Base-by-base conservation (phyloP, 1,140 invertebrate genomes). In the Mamestra configurata region DNA sequence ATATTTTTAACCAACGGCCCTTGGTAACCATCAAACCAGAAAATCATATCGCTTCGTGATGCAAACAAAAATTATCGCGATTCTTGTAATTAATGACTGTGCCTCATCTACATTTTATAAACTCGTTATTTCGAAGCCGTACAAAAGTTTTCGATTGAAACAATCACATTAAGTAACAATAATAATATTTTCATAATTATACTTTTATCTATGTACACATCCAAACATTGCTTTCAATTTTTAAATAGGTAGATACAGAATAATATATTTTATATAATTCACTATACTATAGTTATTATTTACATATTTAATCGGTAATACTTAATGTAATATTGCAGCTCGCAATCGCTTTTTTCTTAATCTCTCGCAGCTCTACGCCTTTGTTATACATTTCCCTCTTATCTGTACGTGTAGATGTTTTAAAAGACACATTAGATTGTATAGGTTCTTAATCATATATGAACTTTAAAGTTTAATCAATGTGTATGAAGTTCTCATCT, bases 241-340 rank as follows among this genome's bases (percentile, higher is more conserved):
- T 85, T 86, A 86, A 82, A 84, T 86, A 86, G 61, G 84, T 87
- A 87, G 82, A 86, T 77, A 79, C 75, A 85, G 82, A 86, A 76
- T 78, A 88, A 89, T 90, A 91, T 88, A 86, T 88, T 91, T 86
- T 86, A 88, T 89, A 89, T 88, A 90, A 88, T 86, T 90, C 80
- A 79, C 59, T 83, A 81, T 81, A 82, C 79, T 51, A 64, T 85
- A 81, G 82, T 85, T 88, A 88, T 78, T 93, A 94, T 93, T 88
- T 94, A 94, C 93, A 93, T 86, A 88, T 89, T 86, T 84, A 87
- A 86, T 84, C 82, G 79, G 83, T 93, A 92, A 92, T 93, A 92
- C 90, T 94, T 93, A 93, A 77, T 87, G 87, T 94, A 92, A 93
- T 94, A 94, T 94, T 94, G 93, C 92, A 93, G 87, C 84, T 90